Evolutionary conservation across 2,888 invertebrate genomes (phyloP).

Genomic region (Lucinisca nassula): DNA sequence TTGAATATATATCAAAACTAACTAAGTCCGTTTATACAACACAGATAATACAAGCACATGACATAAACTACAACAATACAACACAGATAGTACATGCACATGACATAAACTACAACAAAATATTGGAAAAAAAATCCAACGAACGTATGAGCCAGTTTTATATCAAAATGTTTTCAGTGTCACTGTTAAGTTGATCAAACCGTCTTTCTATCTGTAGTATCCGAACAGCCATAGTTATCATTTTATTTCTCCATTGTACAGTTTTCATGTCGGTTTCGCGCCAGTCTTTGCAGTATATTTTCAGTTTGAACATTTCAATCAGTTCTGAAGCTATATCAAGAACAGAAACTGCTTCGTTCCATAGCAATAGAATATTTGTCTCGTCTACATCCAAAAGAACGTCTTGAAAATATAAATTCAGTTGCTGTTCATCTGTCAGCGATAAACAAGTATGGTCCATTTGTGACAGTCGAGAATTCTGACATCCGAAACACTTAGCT

Average conservation of each 20-base stretch:
- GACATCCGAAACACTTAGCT: constrained; percentile 44
- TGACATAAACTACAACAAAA: no score
- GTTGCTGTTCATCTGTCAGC: constrained; percentile 24
- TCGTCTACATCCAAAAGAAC: constrained; percentile 46
- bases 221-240: constrained; percentile 34
- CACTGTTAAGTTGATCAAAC: no score
- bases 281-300: constrained; percentile 46
- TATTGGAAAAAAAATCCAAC: no score
- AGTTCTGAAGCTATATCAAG: constrained; percentile 15
- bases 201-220: constrained; percentile 29
- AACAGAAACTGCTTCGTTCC: constrained; percentile 22
- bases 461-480: constrained; percentile 36
- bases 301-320: constrained; percentile 40
- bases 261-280: constrained; percentile 50
- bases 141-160: no score
- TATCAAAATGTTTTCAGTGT: no score
- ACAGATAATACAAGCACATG: no score
- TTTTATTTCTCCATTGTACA: constrained; percentile 37
- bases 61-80: no score
- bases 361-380: constrained; percentile 23
- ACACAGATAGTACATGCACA: no score
- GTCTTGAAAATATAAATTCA: constrained; percentile 50
- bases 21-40: no score
- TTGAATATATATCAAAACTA: no score
- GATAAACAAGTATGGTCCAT: constrained; percentile 37